Percentiles rank a stretch among this genome's conserved stretches.
Conservation (phyloP, 37 sponge, comb jelly and placozoan genomes). For the Aplysina aerophoba region DNA sequence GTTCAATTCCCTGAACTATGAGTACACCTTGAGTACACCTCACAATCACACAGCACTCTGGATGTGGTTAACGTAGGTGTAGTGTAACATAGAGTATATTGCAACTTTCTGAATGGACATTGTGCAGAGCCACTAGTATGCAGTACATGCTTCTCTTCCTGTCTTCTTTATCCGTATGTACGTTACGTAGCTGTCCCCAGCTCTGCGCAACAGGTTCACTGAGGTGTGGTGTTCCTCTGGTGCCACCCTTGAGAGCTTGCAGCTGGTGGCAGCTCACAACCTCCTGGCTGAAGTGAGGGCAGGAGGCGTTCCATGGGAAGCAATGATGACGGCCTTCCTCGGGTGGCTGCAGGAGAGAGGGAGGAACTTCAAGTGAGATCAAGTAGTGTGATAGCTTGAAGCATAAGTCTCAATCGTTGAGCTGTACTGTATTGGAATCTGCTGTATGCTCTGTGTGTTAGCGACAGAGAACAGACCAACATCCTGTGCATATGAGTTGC, state of each 20-base stretch:
- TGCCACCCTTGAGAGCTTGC: conserved; percentile 23
- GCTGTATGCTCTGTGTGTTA: no score
- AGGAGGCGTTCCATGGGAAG: conserved; percentile 41
- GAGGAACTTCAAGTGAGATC: conserved; percentile 15
- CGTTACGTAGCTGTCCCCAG: conserved; percentile 86
- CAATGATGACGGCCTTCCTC: conserved; percentile 56
- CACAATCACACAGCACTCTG: no score
- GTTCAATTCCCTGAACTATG: no score
- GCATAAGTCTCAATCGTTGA: no score
- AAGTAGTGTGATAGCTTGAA: no score
- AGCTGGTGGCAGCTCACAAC: conserved; percentile 47
- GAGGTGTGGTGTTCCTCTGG: conserved; percentile 93
- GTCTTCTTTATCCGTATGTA: background rate
- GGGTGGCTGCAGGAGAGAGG: conserved; percentile 52
- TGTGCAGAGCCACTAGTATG: background rate
- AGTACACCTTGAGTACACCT: no score
- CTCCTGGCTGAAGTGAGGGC: background rate
- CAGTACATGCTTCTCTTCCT: background rate
- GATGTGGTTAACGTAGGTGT: no score
- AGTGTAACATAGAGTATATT: no score
- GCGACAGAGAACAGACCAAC: no score
- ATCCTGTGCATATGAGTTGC: no score
- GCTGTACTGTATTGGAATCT: no score
- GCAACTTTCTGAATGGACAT: no score
- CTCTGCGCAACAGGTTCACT: conserved; percentile 94